Base-by-base conservation (phyloP, 2,888 invertebrate species). In the Phortica magna region DNA sequence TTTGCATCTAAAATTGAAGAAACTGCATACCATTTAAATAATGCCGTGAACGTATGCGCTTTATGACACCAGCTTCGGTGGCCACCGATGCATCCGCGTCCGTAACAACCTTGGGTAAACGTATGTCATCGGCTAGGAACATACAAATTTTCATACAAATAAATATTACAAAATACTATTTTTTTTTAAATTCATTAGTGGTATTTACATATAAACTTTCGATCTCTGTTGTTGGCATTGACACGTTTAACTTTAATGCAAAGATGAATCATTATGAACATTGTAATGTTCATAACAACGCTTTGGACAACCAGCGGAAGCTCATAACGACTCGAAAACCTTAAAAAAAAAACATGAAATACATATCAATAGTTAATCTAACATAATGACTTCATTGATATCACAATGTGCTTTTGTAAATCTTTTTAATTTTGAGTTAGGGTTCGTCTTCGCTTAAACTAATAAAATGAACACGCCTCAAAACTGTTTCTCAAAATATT, bases 251-350 rank as follows among this genome's bases (percentile, higher is more conserved):
- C 96, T 90, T 93, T 94, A 41, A 98, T 96, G 93, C 98, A 99
- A 71, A 99, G 93, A 92, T 98, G 96, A 82, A 99, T 96, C 97
- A 99, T 97, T 76, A 95, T 93, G 92, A 98, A 95, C 99, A 99
- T 99, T 82, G 98, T 96, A 76, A 96, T 91, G 90, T 97, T 98
- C 99, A 99, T 99, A 77, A 99, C 95, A 90, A 99, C 94, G 93
- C 99, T 99, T 93, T 99, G 99, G 79, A 98, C 94, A 83, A 99
- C 94, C 81, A 99, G 93, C 76, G 99, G 99, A 90, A 96, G 93
- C 93, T 99, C 99, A 94, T 97, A 99, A 83, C 96, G 96, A 93
- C 97, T 98, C 82, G 99, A 99, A 94, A 99, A 99, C 99, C 99
- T 99, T 92, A 83, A 79, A 31, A 75, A 59, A 73, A 74, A 70